These are phyloP conservation scores for Caradrina kadenii DNA, from an alignment of 2,888 invertebrate species.

Conservation along the genomic window DNA sequence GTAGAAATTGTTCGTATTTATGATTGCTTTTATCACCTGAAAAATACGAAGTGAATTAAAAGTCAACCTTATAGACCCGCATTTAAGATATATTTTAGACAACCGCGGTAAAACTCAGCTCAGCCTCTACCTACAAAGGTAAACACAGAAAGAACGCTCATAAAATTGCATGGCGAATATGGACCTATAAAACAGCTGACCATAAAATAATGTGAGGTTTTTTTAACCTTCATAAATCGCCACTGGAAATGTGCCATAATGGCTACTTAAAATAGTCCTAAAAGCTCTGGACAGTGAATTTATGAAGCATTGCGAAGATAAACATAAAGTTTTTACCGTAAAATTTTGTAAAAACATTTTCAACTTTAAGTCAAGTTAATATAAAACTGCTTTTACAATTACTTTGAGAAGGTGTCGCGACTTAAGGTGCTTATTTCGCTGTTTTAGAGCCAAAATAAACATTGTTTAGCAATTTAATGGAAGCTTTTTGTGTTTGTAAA, in stretches of 20 bases:
- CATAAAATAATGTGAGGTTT: slow-evolving; percentile 64
- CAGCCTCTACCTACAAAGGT: background rate
- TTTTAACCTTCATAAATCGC: slow-evolving; percentile 64
- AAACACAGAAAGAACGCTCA: slow-evolving; percentile 10
- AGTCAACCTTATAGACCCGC: too few species aligned
- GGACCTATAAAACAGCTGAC: slow-evolving; percentile 58
- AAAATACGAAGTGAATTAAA: too few species aligned
- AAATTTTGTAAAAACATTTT: slow-evolving; percentile 43
- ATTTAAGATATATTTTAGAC: too few species aligned
- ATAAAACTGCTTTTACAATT: slow-evolving; percentile 35
- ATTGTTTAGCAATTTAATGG: background rate
- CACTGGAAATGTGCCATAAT: slow-evolving; percentile 55
- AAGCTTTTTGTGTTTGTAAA: background rate
- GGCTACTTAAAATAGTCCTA: slow-evolving; percentile 61
- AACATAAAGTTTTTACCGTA: slow-evolving; percentile 22
- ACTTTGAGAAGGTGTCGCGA: slow-evolving; percentile 20
- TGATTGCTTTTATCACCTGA: too few species aligned
- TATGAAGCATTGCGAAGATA: slow-evolving; percentile 48
- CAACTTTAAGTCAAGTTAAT: slow-evolving; percentile 6
- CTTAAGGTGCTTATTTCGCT: slow-evolving; percentile 15
- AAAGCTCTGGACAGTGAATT: slow-evolving; percentile 47
- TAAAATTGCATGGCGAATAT: slow-evolving; percentile 50
- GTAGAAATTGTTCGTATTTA: too few species aligned
- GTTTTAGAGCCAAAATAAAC: slow-evolving; percentile 14
- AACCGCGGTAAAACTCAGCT: too few species aligned